Conservation (phyloP, 1,140 invertebrate genomes). For the Drosophila ironensis region DNA sequence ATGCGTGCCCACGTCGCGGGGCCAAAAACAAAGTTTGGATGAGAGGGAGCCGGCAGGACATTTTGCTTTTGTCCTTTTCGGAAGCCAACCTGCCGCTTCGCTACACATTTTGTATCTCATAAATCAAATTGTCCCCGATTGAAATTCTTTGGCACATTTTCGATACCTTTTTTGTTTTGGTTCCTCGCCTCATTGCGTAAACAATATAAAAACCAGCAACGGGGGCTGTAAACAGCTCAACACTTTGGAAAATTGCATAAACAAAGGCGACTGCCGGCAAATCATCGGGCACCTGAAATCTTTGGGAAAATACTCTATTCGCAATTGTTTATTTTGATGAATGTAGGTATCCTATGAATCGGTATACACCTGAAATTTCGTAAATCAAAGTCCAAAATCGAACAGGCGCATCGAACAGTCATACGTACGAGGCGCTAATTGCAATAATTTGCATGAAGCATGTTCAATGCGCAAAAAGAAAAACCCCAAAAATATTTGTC, state of each 20-base stretch:
- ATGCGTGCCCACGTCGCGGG: constrained; percentile 43
- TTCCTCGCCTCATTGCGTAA: constrained; percentile 4
- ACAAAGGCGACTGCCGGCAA: constrained; percentile 14
- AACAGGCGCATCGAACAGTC: constrained; percentile 14
- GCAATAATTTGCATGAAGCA: constrained; percentile 30
- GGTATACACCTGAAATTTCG: background rate
- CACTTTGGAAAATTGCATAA: constrained; percentile 19
- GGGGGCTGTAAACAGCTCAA: constrained; percentile 21
- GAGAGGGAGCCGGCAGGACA: background rate
- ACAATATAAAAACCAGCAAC: constrained; percentile 35
- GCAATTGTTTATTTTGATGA: background rate
- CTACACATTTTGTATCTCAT: background rate
- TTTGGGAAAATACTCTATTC: constrained; percentile 8
- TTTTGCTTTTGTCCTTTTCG: background rate
- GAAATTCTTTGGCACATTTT: constrained; percentile 5
- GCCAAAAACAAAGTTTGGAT: background rate
- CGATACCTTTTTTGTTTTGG: constrained; percentile 18
- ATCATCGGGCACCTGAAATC: background rate
- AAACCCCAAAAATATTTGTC: constrained; percentile 13
- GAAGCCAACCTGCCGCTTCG: background rate
- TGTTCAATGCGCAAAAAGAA: constrained; percentile 1
- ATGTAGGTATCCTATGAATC: background rate
- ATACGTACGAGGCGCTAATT: constrained; percentile 47
- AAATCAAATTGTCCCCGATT: constrained; percentile 1
- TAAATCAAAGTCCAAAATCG: constrained; percentile 31